phyloP scores from a whole-genome alignment of 2,113 vertebrate genomes.

The Festucalex cinctus region DNA sequence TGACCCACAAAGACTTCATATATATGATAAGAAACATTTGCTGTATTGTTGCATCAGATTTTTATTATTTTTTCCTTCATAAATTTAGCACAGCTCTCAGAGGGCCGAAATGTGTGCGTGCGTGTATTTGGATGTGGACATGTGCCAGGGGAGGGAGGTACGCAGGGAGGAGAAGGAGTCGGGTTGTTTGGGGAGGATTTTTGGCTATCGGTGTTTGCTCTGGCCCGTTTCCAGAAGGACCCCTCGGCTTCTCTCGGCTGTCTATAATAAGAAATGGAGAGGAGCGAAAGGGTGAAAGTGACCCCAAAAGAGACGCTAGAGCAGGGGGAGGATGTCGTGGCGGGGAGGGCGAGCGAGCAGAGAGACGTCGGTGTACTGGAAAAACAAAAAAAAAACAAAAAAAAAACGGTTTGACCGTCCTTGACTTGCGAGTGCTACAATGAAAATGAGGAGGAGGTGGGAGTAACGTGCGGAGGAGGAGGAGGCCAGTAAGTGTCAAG shows the following conservation, averaged over 20 bases:
- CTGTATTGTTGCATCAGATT: not conserved
- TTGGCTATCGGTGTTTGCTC: constrained; percentile 64
- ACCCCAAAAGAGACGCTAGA: constrained; percentile 1
- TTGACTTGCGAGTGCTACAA: not conserved
- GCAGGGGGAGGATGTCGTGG: not conserved
- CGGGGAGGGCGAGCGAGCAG: not conserved
- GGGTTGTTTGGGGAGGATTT: not conserved
- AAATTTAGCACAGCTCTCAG: too few relatives aligned
- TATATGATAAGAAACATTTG: not conserved
- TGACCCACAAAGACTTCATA: not conserved
- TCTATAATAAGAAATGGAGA: constrained; percentile 44
- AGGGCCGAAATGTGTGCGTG: constrained; percentile 8
- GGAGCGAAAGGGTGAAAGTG: not conserved
- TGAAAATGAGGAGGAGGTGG: constrained; percentile 3
- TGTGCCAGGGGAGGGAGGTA: constrained; percentile 12
- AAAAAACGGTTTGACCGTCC: constrained; percentile 1
- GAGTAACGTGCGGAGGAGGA: not conserved
- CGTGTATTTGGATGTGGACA: constrained; percentile 30
- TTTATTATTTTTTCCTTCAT: not conserved
- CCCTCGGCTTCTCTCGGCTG: constrained; percentile 59
- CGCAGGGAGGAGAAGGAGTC: constrained; percentile 4
- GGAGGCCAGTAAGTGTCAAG: not conserved
- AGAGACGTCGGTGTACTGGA: not conserved
- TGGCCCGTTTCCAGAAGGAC: constrained; percentile 48
- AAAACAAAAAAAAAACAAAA: too few relatives aligned